Percentiles rank a stretch among this genome's conserved stretches.
Evolutionary conservation across 2,113 vertebrate species (phyloP).

Genomic region (Periophthalmodon schlosseri): DNA sequence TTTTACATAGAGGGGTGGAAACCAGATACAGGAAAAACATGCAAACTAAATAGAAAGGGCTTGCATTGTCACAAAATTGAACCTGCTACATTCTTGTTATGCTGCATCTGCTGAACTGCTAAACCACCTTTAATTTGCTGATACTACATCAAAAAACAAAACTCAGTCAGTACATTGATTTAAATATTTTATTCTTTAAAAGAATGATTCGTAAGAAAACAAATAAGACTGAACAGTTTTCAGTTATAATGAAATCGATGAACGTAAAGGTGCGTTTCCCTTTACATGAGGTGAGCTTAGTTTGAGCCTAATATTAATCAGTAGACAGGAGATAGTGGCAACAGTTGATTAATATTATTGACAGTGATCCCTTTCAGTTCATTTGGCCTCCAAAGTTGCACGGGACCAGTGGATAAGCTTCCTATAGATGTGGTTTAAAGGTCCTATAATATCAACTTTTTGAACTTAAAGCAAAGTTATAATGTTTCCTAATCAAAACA

Average conservation of each 20-base stretch:
- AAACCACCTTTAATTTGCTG: background rate
- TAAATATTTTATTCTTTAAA: conserved; percentile 77
- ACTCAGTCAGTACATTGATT: conserved; percentile 44
- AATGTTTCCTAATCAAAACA: background rate
- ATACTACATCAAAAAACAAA: conserved; percentile 19
- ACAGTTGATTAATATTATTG: conserved; percentile 48
- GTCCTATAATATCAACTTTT: background rate
- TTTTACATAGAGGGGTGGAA: background rate
- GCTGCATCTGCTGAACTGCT: background rate
- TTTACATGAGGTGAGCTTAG: conserved; percentile 64
- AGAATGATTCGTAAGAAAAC: conserved; percentile 75
- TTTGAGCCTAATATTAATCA: conserved; percentile 66
- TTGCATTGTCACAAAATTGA: background rate
- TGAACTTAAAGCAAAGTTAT: background rate
- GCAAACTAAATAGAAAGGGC: background rate
- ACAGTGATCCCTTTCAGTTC: conserved; percentile 52
- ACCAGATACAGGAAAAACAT: background rate
- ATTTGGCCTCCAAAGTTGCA: conserved; percentile 14
- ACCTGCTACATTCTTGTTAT: background rate
- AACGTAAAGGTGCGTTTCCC: conserved; percentile 55
- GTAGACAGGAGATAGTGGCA: conserved; percentile 67
- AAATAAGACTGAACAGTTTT: conserved; percentile 67
- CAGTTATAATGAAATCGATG: conserved; percentile 58
- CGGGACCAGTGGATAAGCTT: conserved; percentile 40
- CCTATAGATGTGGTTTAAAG: conserved; percentile 18